phyloP scores from a whole-genome alignment of 92 coral and sea anemone genomes.

The Palythoa grandiflora region DNA sequence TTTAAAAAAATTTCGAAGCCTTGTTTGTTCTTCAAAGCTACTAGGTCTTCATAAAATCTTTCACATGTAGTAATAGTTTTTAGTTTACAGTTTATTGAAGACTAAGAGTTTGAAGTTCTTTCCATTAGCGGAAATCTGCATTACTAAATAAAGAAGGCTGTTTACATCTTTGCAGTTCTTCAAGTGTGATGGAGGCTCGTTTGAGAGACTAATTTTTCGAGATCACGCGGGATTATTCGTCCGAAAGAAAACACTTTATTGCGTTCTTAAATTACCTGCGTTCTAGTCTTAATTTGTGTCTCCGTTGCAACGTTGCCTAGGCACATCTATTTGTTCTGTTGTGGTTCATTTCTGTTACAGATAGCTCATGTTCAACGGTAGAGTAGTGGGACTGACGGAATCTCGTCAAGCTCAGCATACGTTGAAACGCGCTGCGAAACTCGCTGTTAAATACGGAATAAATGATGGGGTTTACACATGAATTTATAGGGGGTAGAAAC shows the following conservation, averaged over 20 bases:
- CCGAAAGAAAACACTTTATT: background rate
- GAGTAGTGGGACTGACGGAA: slow-evolving; percentile 1
- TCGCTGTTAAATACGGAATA: slow-evolving; percentile 67
- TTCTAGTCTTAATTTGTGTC: background rate
- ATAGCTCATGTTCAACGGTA: slow-evolving; percentile 21
- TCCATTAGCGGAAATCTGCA: background rate
- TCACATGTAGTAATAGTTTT: background rate
- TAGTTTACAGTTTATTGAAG: background rate
- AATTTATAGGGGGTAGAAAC: slow-evolving; percentile 61
- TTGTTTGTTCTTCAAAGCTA: background rate
- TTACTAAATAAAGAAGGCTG: background rate
- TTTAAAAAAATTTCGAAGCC: background rate
- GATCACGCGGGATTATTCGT: background rate
- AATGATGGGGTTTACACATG: slow-evolving; percentile 60
- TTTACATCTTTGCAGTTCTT: background rate
- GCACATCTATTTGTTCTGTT: slow-evolving; percentile 21
- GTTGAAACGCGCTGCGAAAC: slow-evolving; percentile 60
- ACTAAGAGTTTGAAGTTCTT: background rate
- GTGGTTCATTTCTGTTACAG: slow-evolving; percentile 30
- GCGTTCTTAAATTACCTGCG: background rate
- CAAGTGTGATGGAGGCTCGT: background rate
- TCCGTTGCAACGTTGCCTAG: slow-evolving; percentile 21
- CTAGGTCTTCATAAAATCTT: background rate
- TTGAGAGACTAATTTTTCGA: background rate
- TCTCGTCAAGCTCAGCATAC: slow-evolving; percentile 21